Evolutionary conservation across 2,797 vertebrate genomes (phyloP).

Genomic region (Thamnophis elegans): DNA sequence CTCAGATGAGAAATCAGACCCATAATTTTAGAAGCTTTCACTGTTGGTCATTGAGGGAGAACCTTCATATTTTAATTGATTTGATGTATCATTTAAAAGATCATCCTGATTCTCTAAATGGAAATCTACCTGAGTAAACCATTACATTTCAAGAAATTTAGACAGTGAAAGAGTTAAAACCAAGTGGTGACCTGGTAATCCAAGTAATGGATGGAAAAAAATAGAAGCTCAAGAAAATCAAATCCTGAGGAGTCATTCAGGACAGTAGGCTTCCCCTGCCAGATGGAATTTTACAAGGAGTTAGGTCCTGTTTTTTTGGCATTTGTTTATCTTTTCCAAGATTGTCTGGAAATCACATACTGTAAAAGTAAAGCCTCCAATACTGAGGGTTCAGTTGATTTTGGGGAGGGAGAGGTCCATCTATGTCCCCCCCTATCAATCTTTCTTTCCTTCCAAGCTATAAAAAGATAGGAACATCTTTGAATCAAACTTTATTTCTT

Average conservation of each 20-base stretch:
- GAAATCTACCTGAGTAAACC: not conserved
- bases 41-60: not conserved
- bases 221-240: not conserved
- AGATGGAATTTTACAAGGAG: not conserved
- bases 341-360: not conserved
- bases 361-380: not conserved
- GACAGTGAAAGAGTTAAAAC: not conserved
- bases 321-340: not conserved
- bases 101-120: not conserved
- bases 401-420: fast-evolving
- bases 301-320: not conserved
- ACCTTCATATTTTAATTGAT: not conserved
- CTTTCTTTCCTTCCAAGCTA: not conserved
- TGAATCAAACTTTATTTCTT: not conserved
- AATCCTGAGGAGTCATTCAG: not conserved
- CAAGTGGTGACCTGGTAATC: not conserved
- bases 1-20: not conserved
- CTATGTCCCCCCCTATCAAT: not conserved
- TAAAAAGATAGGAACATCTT: not conserved
- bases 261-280: not conserved
- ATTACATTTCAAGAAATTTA: not conserved
- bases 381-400: not conserved
- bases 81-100: not conserved
- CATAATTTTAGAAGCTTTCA: not conserved
- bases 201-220: not conserved